Evolutionary conservation across 2,888 invertebrate genomes (phyloP).

Genomic region (Tenthredo amoena): DNA sequence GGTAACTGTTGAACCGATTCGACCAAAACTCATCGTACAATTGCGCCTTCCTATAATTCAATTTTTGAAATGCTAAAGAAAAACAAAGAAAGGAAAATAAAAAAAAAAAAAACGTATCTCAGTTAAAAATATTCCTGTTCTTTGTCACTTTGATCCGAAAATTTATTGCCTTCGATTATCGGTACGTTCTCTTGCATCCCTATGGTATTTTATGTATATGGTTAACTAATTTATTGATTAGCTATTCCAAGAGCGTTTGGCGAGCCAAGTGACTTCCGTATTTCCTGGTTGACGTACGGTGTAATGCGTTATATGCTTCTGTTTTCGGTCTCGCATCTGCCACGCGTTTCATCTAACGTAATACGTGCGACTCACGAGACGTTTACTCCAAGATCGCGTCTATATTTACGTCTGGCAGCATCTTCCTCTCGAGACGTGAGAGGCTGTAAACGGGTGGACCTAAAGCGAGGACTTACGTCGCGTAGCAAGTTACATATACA

Average conservation of each 20-base stretch:
- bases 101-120: neutral
- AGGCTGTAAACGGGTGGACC: conserved; percentile 19
- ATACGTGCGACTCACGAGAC: neutral
- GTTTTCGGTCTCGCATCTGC: conserved; percentile 6
- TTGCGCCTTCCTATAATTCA: neutral
- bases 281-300: neutral
- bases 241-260: neutral
- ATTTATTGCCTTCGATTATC: neutral
- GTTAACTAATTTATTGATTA: conserved; percentile 1
- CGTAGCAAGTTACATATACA: neutral
- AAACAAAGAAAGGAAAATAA: too few relatives aligned
- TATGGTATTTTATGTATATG: neutral
- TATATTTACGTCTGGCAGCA: conserved; percentile 38
- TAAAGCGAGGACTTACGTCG: conserved; percentile 25
- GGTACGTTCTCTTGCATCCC: neutral
- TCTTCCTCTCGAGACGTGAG: neutral
- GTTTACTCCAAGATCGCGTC: conserved; percentile 28
- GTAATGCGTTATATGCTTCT: neutral
- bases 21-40: neutral
- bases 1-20: neutral
- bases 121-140: neutral
- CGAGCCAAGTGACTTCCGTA: neutral
- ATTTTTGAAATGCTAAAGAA: neutral
- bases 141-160: neutral
- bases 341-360: neutral